phyloP scores from a whole-genome alignment of 2,797 vertebrate genomes.

The Hippopotamyrus pictus region DNA sequence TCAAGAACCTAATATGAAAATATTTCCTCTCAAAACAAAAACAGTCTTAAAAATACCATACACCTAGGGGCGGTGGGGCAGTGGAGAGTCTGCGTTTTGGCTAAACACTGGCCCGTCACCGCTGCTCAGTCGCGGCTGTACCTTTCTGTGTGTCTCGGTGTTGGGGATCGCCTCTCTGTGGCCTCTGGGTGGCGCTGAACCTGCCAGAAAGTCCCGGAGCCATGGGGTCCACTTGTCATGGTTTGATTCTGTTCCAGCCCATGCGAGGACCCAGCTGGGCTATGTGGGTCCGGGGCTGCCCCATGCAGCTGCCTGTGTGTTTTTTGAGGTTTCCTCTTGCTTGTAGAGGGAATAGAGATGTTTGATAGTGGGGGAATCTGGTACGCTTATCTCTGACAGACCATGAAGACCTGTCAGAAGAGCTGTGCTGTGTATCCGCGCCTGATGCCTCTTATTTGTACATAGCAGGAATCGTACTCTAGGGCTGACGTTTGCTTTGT shows the following conservation, averaged over 20 bases:
- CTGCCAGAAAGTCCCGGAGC: neutral
- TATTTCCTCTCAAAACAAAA: neutral
- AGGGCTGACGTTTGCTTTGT: neutral
- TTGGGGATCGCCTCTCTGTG: neutral
- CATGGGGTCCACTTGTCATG: neutral
- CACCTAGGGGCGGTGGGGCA: neutral
- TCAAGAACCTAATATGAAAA: neutral
- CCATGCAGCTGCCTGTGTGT: neutral
- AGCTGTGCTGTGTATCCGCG: too few species aligned
- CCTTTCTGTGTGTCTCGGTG: neutral
- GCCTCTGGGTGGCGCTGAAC: neutral
- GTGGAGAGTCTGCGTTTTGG: neutral
- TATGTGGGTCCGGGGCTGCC: neutral
- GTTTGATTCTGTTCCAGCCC: neutral
- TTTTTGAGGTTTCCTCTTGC: neutral
- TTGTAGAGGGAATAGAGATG: neutral
- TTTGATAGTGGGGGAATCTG: neutral
- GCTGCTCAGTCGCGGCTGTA: neutral
- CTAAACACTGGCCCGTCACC: neutral
- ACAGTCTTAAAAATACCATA: neutral
- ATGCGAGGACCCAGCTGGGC: neutral
- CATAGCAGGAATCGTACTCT: neutral
- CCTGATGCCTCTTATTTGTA: neutral
- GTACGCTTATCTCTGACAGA: neutral
- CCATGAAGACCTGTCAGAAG: neutral